Base-by-base conservation (phyloP, 30 jellyfish, hydroid and myxozoan species). In the Aurelia aurita region DNA sequence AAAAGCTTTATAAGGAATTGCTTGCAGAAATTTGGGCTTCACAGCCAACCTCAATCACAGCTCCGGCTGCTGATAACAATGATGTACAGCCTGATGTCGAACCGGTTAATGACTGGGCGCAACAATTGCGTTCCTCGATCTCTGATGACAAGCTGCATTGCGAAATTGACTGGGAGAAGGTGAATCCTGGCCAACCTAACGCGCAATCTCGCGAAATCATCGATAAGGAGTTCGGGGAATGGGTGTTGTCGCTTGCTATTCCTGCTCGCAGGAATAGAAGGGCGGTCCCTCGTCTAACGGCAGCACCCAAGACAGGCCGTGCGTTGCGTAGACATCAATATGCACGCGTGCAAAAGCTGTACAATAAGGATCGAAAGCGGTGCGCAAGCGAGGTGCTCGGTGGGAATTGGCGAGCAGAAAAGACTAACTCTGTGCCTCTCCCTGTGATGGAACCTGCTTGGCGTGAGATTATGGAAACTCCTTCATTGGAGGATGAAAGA, bases 401-500 rank as follows among this genome's bases (percentile, higher is more conserved):
- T 14, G 82, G 82, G 5, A 43, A 69, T 5, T 69, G 82, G 82
- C 16, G 13, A 13, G 20, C 20, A 22, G 78, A 21, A 26, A 12
- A 13, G 12, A 10, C 10, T 23, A 66, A 16, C 58, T 7, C 60
- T 23, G 58, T 66, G 12, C 78, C 72, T 59, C 72, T 59, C 32
- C 10, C 26, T 59, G 72, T 8, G 45, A 20, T 61, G 45, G 74
- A 61, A 27, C 79, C 2, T 1, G 31, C 59, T 20, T 67, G 79
- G 79, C 2, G 83, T 6, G 31, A 21, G 16, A 71, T 71, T 11
- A 34, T 71, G 67, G 83, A 71, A 67, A 46, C 55, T 39, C 39
- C 83, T 21, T 71, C 83, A 32, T 18, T 34, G 45, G 20, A 31
- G 58, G 69, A 71, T 49, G 43, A 11, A 3, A 43, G 83, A 34